A percentile compares a stretch with the other conserved stretches of the same genome.
phyloP scores from a whole-genome alignment of 2,113 vertebrate genomes.

The Dunckerocampus dactyliophorus region DNA sequence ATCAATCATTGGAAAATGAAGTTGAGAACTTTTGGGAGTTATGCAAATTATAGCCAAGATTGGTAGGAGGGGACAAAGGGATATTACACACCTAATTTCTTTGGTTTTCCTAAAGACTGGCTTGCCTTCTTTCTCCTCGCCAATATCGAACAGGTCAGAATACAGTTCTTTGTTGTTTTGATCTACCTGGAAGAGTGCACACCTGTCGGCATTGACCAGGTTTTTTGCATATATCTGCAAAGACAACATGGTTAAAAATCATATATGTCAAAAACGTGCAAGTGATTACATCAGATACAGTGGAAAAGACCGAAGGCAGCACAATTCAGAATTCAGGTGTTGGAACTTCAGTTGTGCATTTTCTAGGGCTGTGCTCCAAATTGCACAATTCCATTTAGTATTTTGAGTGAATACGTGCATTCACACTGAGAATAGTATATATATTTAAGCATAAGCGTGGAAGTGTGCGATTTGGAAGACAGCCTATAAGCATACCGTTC shows the following conservation, averaged over 20 bases:
- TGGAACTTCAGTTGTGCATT: background rate
- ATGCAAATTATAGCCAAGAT: background rate
- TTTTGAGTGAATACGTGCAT: no score
- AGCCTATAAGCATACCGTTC: no score
- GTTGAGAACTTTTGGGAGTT: background rate
- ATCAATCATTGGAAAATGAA: background rate
- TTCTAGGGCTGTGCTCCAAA: background rate
- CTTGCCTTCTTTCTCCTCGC: conserved; percentile 94
- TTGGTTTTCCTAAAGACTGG: conserved; percentile 99
- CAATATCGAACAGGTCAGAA: conserved; percentile 97
- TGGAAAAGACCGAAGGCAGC: background rate
- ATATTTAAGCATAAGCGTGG: no score
- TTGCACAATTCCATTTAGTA: no score
- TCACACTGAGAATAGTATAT: no score
- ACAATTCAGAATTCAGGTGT: background rate
- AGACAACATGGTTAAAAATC: conserved; percentile 8
- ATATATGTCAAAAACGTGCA: background rate
- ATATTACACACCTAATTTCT: conserved; percentile 86
- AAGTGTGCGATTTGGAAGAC: no score
- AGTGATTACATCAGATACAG: conserved; percentile 3
- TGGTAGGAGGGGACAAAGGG: background rate
- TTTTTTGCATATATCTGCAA: conserved; percentile 99
- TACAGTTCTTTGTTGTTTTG: conserved; percentile 97
- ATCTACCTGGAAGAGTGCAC: conserved; percentile 99
- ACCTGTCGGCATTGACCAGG: conserved; percentile 98